These are phyloP conservation scores for Bursaphelenchus mucronatus DNA, from an alignment of 1,140 invertebrate genomes.

Conservation along the genomic window DNA sequence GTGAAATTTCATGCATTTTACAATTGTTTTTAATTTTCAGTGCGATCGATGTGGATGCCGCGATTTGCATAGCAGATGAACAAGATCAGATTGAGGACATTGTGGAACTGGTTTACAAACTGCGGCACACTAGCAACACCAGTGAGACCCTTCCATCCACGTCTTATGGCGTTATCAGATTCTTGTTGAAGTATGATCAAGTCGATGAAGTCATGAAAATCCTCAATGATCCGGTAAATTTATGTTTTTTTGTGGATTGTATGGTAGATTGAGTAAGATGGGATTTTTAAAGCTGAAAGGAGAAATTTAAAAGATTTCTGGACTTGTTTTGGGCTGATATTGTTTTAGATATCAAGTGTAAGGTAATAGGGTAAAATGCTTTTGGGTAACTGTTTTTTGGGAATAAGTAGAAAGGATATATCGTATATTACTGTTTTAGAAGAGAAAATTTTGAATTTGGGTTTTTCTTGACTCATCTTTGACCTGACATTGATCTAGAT, in stretches of 20 bases:
- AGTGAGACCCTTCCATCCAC: slow-evolving; percentile 73
- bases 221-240: slow-evolving; percentile 69
- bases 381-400: too few species aligned
- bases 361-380: too few species aligned
- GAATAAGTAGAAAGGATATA: too few species aligned
- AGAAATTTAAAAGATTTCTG: too few species aligned
- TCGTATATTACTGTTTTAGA: too few species aligned
- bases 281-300: too few species aligned
- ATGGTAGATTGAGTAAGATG: too few species aligned
- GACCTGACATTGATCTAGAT: too few species aligned
- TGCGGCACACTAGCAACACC: slow-evolving; percentile 71
- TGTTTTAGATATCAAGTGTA: slow-evolving; percentile 12
- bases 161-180: slow-evolving; percentile 73
- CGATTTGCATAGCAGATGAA: slow-evolving; percentile 40
- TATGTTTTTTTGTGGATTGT: slow-evolving; percentile 5
- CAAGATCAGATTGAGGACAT: slow-evolving; percentile 52
- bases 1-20: too few species aligned
- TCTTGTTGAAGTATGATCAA: slow-evolving; percentile 67
- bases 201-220: slow-evolving; percentile 70
- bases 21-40: slow-evolving; percentile 30
- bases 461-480: too few species aligned
- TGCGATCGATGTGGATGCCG: slow-evolving; percentile 56
- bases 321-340: neutral
- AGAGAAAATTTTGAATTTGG: too few species aligned
- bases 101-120: slow-evolving; percentile 57